These are phyloP conservation scores for Turritopsis rubra DNA, from an alignment of 30 jellyfish, hydroid and myxozoan genomes.

Conservation along the genomic window DNA sequence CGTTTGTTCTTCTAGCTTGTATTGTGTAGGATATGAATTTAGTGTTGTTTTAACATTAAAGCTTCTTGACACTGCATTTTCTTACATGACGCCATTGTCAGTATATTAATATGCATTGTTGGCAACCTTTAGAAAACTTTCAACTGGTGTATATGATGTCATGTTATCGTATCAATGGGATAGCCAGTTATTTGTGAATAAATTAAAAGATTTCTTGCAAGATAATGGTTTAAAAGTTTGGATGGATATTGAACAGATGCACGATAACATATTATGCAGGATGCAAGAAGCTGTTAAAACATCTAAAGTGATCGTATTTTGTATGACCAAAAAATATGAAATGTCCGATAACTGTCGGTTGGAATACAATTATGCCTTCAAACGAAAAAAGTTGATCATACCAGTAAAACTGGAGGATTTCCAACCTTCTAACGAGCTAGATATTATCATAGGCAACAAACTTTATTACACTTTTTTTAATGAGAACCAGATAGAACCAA, in stretches of 20 bases:
- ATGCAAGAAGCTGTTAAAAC: not conserved
- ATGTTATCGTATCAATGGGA: not conserved
- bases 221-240: not conserved
- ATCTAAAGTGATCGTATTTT: not conserved
- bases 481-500: not conserved
- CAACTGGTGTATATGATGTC: not conserved
- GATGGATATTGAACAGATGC: not conserved
- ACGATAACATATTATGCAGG: not conserved
- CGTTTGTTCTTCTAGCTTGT: too few relatives aligned
- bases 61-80: too few relatives aligned
- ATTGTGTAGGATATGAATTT: too few relatives aligned
- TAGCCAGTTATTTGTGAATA: not conserved
- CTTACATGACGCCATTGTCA: not conserved
- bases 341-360: not conserved
- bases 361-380: not conserved
- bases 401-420: not conserved
- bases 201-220: not conserved
- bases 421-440: not conserved
- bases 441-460: not conserved
- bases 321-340: not conserved
- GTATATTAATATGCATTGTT: not conserved
- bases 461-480: not conserved
- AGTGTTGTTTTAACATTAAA: too few relatives aligned
- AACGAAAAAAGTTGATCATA: not conserved
- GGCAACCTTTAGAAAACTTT: not conserved